Evolutionary conservation across 23 tunicate genomes (phyloP).

Genomic region (Trididemnum clinides): DNA sequence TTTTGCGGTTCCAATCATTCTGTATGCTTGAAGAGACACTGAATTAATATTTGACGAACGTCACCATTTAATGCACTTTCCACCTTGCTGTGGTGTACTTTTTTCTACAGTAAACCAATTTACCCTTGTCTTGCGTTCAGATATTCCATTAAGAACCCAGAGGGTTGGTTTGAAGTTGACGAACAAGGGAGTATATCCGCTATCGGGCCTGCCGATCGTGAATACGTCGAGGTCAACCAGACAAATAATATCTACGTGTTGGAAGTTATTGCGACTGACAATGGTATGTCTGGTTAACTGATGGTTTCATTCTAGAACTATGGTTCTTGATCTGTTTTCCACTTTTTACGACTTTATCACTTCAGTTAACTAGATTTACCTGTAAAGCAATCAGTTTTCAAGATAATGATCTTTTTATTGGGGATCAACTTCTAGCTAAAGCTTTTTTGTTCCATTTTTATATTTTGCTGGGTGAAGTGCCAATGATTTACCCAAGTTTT

Average conservation of each 20-base stretch:
- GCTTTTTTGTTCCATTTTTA: too few relatives aligned
- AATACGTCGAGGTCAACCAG: conserved; percentile 52
- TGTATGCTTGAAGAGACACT: too few relatives aligned
- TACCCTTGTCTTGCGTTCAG: background rate
- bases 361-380: too few relatives aligned
- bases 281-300: conserved; percentile 28
- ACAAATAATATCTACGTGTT: conserved; percentile 38
- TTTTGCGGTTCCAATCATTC: too few relatives aligned
- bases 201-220: conserved; percentile 59
- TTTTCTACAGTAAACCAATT: background rate
- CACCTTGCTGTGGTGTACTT: background rate
- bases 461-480: too few relatives aligned
- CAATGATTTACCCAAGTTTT: too few relatives aligned
- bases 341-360: too few relatives aligned
- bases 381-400: too few relatives aligned
- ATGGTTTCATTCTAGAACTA: background rate
- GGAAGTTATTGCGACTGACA: conserved; percentile 60
- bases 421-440: too few relatives aligned
- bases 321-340: background rate
- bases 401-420: too few relatives aligned
- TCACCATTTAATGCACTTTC: too few relatives aligned
- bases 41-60: too few relatives aligned
- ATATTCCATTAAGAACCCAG: conserved; percentile 30
- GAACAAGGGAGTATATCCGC: conserved; percentile 37
- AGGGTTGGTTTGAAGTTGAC: conserved; percentile 66